Evolutionary conservation across 2,797 vertebrate genomes (phyloP).

Genomic region (Agapornis canus): DNA sequence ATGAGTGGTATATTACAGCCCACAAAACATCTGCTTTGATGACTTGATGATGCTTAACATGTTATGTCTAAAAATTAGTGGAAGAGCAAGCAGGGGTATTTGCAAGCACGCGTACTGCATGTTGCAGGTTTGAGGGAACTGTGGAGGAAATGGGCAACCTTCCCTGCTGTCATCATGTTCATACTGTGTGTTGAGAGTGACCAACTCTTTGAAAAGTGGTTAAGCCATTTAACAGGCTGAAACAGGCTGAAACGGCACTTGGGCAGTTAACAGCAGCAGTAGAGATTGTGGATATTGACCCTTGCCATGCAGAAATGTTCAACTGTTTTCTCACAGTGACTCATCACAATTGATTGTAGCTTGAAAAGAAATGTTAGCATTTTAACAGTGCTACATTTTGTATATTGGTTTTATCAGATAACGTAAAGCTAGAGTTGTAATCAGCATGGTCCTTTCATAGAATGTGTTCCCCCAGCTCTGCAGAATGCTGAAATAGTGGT

Average conservation of each 20-base stretch:
- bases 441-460: not conserved
- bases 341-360: not conserved
- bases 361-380: not conserved
- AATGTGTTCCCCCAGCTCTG: not conserved
- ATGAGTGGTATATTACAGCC: not conserved
- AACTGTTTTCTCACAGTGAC: not conserved
- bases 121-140: not conserved
- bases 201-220: not conserved
- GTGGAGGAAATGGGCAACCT: not conserved
- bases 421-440: not conserved
- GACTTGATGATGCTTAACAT: not conserved
- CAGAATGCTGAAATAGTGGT: not conserved
- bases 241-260: not conserved
- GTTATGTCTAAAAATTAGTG: not conserved
- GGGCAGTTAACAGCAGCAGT: not conserved
- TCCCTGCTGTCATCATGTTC: not conserved
- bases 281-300: not conserved
- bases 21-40: not conserved
- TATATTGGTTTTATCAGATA: not conserved
- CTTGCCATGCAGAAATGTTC: rapidly evolving
- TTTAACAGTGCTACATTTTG: not conserved
- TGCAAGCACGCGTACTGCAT: not conserved
- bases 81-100: not conserved
- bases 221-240: not conserved
- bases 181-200: not conserved